Conservation (phyloP, 2,888 invertebrate genomes). For the Acrocyrtus sp. region DNA sequence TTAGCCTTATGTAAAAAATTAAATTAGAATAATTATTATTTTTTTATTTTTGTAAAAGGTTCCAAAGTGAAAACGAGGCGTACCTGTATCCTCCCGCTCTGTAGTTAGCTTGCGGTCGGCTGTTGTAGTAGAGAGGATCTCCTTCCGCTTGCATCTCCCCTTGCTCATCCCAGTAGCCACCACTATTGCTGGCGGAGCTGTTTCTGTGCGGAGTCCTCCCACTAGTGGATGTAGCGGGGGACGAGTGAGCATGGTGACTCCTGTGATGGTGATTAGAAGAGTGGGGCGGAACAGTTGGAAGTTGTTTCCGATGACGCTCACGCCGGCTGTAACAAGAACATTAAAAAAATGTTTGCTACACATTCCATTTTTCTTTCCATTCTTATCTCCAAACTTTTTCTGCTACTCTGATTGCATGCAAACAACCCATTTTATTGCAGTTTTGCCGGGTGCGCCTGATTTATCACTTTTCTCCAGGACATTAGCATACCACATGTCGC, state of each 20-base stretch:
- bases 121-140: slow-evolving; percentile 86
- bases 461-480: too few species aligned
- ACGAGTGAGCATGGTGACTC: slow-evolving; percentile 36
- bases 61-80: slow-evolving; percentile 30
- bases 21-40: slow-evolving; percentile 30
- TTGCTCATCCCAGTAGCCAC: slow-evolving; percentile 62
- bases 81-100: slow-evolving; percentile 69
- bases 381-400: too few species aligned
- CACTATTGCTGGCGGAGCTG: slow-evolving; percentile 5
- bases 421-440: too few species aligned
- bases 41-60: slow-evolving; percentile 11
- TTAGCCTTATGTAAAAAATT: neutral
- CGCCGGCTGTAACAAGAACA: slow-evolving; percentile 81
- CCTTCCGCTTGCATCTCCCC: slow-evolving; percentile 65
- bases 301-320: slow-evolving; percentile 70
- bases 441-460: too few species aligned
- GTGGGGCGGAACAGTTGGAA: slow-evolving; percentile 53
- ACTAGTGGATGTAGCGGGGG: slow-evolving; percentile 11
- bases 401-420: too few species aligned
- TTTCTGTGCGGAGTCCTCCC: slow-evolving; percentile 28
- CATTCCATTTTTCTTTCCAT: too few species aligned
- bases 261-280: slow-evolving; percentile 42
- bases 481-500: too few species aligned
- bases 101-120: slow-evolving; percentile 76
- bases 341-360: too few species aligned